Evolutionary conservation across 1,140 invertebrate genomes (phyloP), one percentile per base, ranked within the genome.

Genomic region (Aphaenogaster rudis): DNA sequence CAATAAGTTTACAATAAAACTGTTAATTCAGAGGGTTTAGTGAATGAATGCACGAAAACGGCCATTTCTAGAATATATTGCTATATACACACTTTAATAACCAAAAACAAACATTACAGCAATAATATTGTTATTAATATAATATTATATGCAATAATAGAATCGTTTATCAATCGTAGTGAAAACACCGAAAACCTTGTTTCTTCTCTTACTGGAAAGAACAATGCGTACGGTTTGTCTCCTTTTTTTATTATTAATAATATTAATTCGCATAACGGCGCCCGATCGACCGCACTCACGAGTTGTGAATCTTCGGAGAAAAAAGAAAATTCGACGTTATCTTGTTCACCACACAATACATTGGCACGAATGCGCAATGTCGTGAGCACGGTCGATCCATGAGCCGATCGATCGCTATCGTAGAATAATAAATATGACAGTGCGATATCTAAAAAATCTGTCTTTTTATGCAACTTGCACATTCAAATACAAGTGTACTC

Each of bases 21-120:
- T n/a, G 3, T 59, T 76, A 59, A 59, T 61, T 3, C 4, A 15
- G 15, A 77, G 11, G 66, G 13, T 48, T 33, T 28, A 54, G 36
- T 63, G 3, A 90, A 57, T 52, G 9, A 90, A 52, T 86, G n/a
- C 36, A 91, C 64, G 39, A 72, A 11, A 66, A 61, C 67, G 79
- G 87, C 52, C n/a, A 79, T 91, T 91, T 91, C 90, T 91, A 91
- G 88, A 92, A 92, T 93, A 90, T 95, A 94, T 95, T 94, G 91
- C 94, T 95, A 95, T 95, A 95, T 95, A 95, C 93, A 95, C 94
- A 95, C 94, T 95, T 95, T 95, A 95, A 95, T 95, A 95, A 95
- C 92, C 92, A 94, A 95, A 95, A 95, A 95, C 94, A 95, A 95
- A 95, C 94, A 94, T 95, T 95, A 95, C 94, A 95, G 93, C 59